These are phyloP conservation scores for Noctuana brunneofusca DNA, from an alignment of 2,888 invertebrate genomes.

Conservation along the genomic window DNA sequence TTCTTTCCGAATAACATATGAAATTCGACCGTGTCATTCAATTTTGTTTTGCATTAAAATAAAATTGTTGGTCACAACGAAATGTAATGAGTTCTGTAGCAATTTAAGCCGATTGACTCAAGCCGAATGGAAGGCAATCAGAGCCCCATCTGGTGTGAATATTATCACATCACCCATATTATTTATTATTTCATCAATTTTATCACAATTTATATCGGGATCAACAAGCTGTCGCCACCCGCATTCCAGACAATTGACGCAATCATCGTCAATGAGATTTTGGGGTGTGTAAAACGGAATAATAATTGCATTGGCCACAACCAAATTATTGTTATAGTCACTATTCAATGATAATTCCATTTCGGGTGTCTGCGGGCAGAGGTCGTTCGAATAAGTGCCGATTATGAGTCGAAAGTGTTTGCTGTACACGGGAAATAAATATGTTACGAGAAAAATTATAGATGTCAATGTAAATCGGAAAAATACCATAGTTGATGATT, in stretches of 20 bases:
- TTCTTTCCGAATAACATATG: slow-evolving; percentile 22
- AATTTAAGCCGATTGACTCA: slow-evolving; percentile 5
- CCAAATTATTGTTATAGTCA: slow-evolving; percentile 75
- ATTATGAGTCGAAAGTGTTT: slow-evolving; percentile 5
- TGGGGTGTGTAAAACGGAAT: slow-evolving; percentile 71
- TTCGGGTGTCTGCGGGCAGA: slow-evolving; percentile 66
- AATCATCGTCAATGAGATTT: slow-evolving; percentile 81
- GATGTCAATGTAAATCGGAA: too few relatives aligned
- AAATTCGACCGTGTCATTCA: slow-evolving; percentile 19
- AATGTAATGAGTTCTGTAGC: background rate
- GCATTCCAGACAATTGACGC: slow-evolving; percentile 80
- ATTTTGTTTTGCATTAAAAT: slow-evolving; percentile 12
- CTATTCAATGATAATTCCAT: slow-evolving; percentile 76
- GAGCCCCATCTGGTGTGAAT: slow-evolving; percentile 47
- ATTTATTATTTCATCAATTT: slow-evolving; percentile 61
- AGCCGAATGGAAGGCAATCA: slow-evolving; percentile 35
- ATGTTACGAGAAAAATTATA: too few relatives aligned
- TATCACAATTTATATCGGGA: slow-evolving; percentile 72
- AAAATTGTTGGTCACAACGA: background rate
- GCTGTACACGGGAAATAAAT: background rate
- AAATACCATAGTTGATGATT: too few relatives aligned
- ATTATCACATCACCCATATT: slow-evolving; percentile 51
- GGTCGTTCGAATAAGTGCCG: slow-evolving; percentile 39
- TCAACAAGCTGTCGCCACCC: slow-evolving; percentile 78
- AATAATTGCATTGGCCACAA: slow-evolving; percentile 79